Evolutionary conservation across 2,113 vertebrate species (phyloP), one percentile per base, ranked within the genome.

Genomic region (Pterophyllum scalare): DNA sequence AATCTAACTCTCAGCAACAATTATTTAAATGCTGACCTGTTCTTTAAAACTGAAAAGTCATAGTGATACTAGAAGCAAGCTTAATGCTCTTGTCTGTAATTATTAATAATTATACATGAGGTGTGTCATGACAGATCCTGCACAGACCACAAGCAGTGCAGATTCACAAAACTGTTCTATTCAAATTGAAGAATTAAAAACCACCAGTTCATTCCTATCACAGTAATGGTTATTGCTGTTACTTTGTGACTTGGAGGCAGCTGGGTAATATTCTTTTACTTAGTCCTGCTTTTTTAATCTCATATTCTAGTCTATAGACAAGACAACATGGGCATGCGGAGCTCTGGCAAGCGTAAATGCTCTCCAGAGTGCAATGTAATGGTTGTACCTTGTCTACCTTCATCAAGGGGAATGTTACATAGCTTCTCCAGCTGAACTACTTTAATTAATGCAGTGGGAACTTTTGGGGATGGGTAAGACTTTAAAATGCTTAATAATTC

Each of bases 401-500:
- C 79, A 88, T 92, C 87, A 88, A 57, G 83, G 70, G 81, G 59
- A 31, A 84, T 86, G 67, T 87, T 89, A 62, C 77, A 87, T 58
- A 80, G 88, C 82, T 61, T 88, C 72, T 85, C 4, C 15, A 79
- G 67, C 70, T 72, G 31, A 79, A 85, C 67, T 67, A 49, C 86
- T 92, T 89, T 91, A 92, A 94, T 94, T 90, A 92, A 91, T 88
- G 91, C 87, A 84, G 83, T 65, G 75, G 74, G 75, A 88, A 91
- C 87, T 87, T 91, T 90, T 72, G 79, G 74, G 82, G 67, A 81
- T 89, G 65, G 60, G 40, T 77, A 77, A 79, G 77, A 90, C 81
- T 94, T 93, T 92, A 87, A 87, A 82, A 79, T 52, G 59, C 67
- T 94, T 90, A 90, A 94, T 94, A 92, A 94, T 94, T 94, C 80